Percentiles rank a stretch among this genome's conserved stretches.
These are phyloP conservation scores for Holotrichia oblita DNA, from an alignment of 1,140 invertebrate species.

Conservation along the genomic window DNA sequence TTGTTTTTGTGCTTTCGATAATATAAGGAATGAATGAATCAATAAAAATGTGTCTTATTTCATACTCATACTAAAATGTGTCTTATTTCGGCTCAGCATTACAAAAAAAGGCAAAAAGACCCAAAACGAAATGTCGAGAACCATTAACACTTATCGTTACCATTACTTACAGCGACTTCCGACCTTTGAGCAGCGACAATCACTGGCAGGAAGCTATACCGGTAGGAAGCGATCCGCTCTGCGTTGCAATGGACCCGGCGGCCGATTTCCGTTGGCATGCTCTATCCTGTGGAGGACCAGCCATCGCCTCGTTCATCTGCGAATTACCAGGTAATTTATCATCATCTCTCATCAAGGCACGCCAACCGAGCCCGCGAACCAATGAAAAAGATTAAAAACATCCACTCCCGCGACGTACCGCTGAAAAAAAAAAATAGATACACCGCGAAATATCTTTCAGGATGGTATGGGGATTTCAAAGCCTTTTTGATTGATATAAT, in stretches of 20 bases:
- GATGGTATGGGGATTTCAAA: not conserved
- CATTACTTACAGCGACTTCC: conserved; percentile 57
- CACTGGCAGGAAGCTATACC: conserved; percentile 70
- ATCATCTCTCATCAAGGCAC: conserved; percentile 24
- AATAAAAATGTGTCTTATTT: too few species aligned
- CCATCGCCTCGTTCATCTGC: conserved; percentile 77
- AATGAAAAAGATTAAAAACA: conserved; percentile 34
- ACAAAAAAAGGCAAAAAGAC: not conserved
- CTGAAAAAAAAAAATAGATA: not conserved
- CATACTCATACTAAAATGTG: not conserved
- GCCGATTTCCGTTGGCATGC: conserved; percentile 77
- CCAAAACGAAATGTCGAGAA: conserved; percentile 2
- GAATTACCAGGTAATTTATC: conserved; percentile 72
- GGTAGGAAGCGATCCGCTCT: conserved; percentile 61
- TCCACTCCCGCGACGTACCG: not conserved
- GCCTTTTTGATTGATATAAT: not conserved
- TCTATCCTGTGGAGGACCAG: conserved; percentile 74
- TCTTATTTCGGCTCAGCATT: not conserved
- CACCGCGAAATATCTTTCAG: not conserved
- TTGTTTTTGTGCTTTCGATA: not conserved
- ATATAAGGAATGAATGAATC: not conserved
- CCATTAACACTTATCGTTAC: conserved; percentile 25
- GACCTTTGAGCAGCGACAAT: conserved; percentile 68
- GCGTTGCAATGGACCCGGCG: conserved; percentile 74
- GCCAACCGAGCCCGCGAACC: not conserved